Conservation (phyloP, 2,113 vertebrate genomes). For the Trichechus manatus region DNA sequence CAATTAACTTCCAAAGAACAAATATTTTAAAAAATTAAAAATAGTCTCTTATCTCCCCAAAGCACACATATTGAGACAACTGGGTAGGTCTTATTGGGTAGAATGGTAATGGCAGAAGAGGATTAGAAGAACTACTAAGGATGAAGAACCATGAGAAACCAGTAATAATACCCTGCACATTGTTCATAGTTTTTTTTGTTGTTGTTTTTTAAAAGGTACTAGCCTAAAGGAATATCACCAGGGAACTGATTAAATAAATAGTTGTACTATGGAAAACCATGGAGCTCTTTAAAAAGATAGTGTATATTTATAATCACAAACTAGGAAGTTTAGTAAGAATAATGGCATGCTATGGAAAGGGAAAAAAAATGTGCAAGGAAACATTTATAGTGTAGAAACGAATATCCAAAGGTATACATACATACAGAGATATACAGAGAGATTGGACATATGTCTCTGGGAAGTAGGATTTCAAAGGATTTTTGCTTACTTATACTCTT, state of each 20-base stretch:
- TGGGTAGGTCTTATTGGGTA: not conserved
- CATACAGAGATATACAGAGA: not conserved
- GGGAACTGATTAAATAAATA: constrained; percentile 1
- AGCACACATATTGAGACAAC: not conserved
- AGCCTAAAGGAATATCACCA: not conserved
- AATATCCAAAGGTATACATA: not conserved
- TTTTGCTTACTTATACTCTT: not conserved
- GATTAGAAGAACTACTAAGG: not conserved
- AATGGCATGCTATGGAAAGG: not conserved
- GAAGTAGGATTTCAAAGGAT: not conserved
- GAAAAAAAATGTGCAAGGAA: not conserved
- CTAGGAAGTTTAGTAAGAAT: not conserved
- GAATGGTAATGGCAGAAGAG: not conserved
- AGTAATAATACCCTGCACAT: not conserved
- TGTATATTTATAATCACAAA: not conserved
- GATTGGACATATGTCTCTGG: not conserved
- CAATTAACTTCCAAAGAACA: constrained; percentile 16
- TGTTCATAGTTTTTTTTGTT: not conserved
- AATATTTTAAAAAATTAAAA: not conserved
- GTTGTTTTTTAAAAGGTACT: not conserved
- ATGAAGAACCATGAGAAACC: not conserved
- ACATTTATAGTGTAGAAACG: not conserved
- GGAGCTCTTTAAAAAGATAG: not conserved
- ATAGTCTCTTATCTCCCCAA: not conserved
- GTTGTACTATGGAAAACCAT: not conserved